Evolutionary conservation across 1,140 invertebrate species (phyloP).

Genomic region (Drosophila melanica): DNA sequence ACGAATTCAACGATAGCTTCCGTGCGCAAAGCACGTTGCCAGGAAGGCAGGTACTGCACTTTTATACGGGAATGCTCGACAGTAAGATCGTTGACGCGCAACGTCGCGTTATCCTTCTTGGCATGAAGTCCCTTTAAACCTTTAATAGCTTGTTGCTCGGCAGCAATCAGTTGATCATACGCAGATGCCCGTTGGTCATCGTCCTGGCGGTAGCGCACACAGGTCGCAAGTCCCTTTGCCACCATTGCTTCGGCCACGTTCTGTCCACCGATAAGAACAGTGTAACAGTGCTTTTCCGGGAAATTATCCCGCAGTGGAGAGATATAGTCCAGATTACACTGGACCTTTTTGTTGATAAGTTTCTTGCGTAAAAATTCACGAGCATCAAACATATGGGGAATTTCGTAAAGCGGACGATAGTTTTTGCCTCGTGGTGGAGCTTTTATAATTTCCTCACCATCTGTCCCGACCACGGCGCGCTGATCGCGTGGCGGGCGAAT

Average conservation of each 20-base stretch:
- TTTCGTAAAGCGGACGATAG: conserved; percentile 96
- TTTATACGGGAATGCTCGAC: conserved; percentile 95
- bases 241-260: conserved; percentile 98
- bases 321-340: conserved; percentile 97
- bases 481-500: conserved; percentile 94
- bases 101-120: conserved; percentile 92
- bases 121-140: conserved; percentile 92
- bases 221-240: conserved; percentile 95
- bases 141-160: conserved; percentile 96
- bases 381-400: conserved; percentile 99
- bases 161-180: conserved; percentile 96
- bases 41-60: conserved; percentile 94
- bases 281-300: conserved; percentile 98
- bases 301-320: conserved; percentile 96
- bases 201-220: conserved; percentile 96
- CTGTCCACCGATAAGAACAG: conserved; percentile 92
- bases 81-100: conserved; percentile 92
- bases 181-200: conserved; percentile 97
- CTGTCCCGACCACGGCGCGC: conserved; percentile 73
- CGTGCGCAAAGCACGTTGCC: conserved; percentile 92
- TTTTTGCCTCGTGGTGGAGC: conserved; percentile 86
- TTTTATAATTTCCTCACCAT: conserved; percentile 86
- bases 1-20: conserved; percentile 98
- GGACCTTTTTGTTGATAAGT: conserved; percentile 97
- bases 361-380: conserved; percentile 98